A percentile compares a stretch with the other conserved stretches of the same genome.
These are phyloP conservation scores for Caenorhabditis inopinata DNA, from an alignment of 1,140 invertebrate genomes.

Conservation along the genomic window DNA sequence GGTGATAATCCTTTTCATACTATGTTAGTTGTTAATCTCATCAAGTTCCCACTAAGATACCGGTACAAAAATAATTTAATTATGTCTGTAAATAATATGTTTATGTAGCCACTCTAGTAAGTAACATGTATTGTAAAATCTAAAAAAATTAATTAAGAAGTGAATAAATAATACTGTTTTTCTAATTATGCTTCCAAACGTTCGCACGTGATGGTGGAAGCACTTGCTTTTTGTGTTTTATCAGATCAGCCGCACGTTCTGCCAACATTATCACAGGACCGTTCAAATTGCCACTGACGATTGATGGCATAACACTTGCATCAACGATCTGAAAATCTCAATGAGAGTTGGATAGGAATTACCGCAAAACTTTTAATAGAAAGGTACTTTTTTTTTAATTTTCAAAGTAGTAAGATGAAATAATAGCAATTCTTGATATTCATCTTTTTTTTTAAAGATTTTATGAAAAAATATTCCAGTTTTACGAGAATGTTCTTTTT, in stretches of 20 bases:
- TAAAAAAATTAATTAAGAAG: constrained; percentile 64
- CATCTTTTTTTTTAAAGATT: too few relatives aligned
- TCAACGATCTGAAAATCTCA: constrained; percentile 68
- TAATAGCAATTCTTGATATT: too few relatives aligned
- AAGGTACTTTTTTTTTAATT: too few relatives aligned
- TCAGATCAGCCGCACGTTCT: constrained; percentile 70
- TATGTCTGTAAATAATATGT: constrained; percentile 25
- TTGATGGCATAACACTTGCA: constrained; percentile 71
- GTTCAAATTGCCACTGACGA: constrained; percentile 71
- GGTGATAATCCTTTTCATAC: background rate
- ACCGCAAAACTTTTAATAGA: constrained; percentile 26
- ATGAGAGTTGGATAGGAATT: background rate
- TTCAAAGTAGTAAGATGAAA: too few relatives aligned
- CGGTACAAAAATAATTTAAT: constrained; percentile 77
- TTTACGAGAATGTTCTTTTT: too few relatives aligned
- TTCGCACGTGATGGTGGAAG: background rate
- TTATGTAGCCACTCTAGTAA: too few relatives aligned
- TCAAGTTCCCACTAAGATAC: constrained; percentile 61
- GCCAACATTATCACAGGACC: constrained; percentile 71
- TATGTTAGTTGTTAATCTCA: background rate
- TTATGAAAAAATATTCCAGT: too few relatives aligned
- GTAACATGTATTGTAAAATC: too few relatives aligned
- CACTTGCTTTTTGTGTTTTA: constrained; percentile 54
- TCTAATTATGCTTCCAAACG: constrained; percentile 11
- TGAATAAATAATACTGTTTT: too few relatives aligned